Percentiles rank a stretch among this genome's conserved stretches.
These are phyloP conservation scores for Latheticus oryzae DNA, from an alignment of 2,888 invertebrate species.

Conservation along the genomic window DNA sequence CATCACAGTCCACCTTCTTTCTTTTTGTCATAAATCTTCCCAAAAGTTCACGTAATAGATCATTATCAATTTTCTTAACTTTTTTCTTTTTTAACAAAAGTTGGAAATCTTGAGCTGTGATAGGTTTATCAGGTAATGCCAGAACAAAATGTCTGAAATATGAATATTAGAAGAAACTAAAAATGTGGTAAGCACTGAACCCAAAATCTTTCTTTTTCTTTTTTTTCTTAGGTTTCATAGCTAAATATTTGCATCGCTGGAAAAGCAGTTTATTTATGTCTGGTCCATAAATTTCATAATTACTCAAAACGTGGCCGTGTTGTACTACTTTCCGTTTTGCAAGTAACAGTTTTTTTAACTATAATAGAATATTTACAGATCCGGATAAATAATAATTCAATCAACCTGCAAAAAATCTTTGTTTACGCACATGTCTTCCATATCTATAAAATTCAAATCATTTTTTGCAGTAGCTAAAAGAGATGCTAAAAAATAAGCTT, in stretches of 20 bases:
- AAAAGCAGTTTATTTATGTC: conserved; percentile 65
- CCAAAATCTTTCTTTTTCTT: conserved; percentile 65
- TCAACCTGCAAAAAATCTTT: conserved; percentile 63
- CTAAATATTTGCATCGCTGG: conserved; percentile 66
- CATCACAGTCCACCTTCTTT: conserved; percentile 60
- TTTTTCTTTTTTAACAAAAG: conserved; percentile 56
- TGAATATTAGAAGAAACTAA: too few species aligned
- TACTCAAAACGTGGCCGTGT: conserved; percentile 65
- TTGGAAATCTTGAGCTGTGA: conserved; percentile 59
- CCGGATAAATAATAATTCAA: background rate
- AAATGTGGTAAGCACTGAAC: too few species aligned
- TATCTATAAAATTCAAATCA: conserved; percentile 61
- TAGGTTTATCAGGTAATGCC: conserved; percentile 57
- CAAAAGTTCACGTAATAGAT: conserved; percentile 59
- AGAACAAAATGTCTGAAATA: conserved; percentile 63
- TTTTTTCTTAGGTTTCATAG: conserved; percentile 65
- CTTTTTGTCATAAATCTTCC: conserved; percentile 59
- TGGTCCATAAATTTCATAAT: conserved; percentile 66
- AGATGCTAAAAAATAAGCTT: conserved; percentile 64
- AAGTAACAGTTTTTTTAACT: conserved; percentile 43
- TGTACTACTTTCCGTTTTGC: too few species aligned
- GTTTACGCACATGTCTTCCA: conserved; percentile 67
- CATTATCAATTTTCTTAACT: conserved; percentile 60
- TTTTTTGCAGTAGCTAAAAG: conserved; percentile 58
- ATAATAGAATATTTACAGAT: background rate